Evolutionary conservation across 2,888 invertebrate species (phyloP), one percentile per base, ranked within the genome.

Genomic region (Autographa gamma): DNA sequence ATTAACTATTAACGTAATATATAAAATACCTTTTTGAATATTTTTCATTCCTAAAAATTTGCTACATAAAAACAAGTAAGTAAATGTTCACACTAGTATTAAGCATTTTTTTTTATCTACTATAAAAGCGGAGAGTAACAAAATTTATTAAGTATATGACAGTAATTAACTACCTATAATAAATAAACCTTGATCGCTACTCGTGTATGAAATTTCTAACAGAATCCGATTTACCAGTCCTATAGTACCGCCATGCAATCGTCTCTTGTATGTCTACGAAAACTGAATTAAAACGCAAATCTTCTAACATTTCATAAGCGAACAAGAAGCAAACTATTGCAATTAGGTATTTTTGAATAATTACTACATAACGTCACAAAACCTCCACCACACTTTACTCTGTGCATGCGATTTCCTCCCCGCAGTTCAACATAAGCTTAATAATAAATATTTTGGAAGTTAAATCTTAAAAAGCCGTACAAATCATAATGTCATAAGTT

Each of bases 301-400:
- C 86, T 85, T 90, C 92, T 92, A 88, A 92, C 87, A 90, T 90
- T 91, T 91, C 86, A 89, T 84, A 95, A 94, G 94, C 93, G 88
- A 91, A 92, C 89, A 93, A 91, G 86, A 94, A 95, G 95, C 94
- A 83, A 92, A 84, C 89, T 91, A 91, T 92, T 89, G 90, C 93
- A 89, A 92, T 92, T 92, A 88, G 87, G 89, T 89, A 86, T 85
- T 87, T 81, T 87, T 87, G 83, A 87, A 84, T 88, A 86, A 85
- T 88, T 79, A 87, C 89, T 88, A 90, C 87, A 25, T 25, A 82
- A 88, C 88, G 86, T 90, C 89, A 89, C 90, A 91, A 89, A 90
- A 92, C 95, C 95, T 89, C 90, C 94, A 95, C 95, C 95, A 91
- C 86, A 90, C 78, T 85, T 84, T 82, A 84, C 80, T 89, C 85